These are phyloP conservation scores for Rhinoraja longicauda DNA, from an alignment of 2,797 vertebrate genomes.

Conservation along the genomic window DNA sequence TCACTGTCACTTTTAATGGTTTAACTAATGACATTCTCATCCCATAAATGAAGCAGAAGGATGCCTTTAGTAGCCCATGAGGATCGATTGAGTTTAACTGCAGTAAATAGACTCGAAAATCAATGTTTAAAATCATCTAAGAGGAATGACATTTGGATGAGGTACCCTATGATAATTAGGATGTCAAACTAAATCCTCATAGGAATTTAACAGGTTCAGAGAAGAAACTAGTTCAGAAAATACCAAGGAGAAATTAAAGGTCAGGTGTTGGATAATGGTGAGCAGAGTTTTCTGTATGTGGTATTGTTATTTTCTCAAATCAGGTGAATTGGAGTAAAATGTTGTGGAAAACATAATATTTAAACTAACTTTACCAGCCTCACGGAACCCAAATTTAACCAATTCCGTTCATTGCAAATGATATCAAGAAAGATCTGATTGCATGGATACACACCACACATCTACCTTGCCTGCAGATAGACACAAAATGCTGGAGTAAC, in stretches of 20 bases:
- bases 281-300: background rate
- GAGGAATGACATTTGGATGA: background rate
- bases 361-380: too few relatives aligned
- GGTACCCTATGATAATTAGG: background rate
- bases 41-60: too few relatives aligned
- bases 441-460: too few relatives aligned
- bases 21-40: too few relatives aligned
- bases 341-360: too few relatives aligned
- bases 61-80: too few relatives aligned
- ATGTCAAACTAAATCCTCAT: background rate
- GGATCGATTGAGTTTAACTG: background rate
- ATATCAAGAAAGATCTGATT: too few relatives aligned
- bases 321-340: background rate
- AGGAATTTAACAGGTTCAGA: background rate
- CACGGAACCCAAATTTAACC: too few relatives aligned
- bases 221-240: background rate
- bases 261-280: background rate
- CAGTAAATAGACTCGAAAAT: background rate
- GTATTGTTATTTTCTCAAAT: background rate
- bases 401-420: too few relatives aligned
- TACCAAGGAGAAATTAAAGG: background rate
- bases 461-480: too few relatives aligned
- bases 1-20: too few relatives aligned
- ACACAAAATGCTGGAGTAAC: too few relatives aligned
- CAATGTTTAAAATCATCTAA: background rate